Evolutionary conservation across 2,797 vertebrate genomes (phyloP).

Genomic region (Coccyzus lansbergi): DNA sequence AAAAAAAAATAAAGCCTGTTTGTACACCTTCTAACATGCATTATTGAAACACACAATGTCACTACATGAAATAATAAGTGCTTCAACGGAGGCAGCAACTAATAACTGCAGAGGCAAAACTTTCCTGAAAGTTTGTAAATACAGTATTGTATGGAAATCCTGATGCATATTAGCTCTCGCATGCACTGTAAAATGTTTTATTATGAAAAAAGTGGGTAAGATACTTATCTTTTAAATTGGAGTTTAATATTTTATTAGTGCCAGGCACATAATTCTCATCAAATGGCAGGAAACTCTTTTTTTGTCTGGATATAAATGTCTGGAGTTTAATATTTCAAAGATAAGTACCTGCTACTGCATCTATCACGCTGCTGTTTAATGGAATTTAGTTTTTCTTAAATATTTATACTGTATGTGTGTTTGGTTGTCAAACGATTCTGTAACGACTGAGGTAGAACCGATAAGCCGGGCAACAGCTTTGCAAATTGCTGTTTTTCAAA

Average conservation of each 20-base stretch:
- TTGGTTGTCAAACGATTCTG: conserved; percentile 83
- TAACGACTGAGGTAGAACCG: conserved; percentile 78
- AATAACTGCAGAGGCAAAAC: conserved; percentile 73
- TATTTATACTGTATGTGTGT: conserved; percentile 82
- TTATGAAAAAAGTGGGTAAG: conserved; percentile 86
- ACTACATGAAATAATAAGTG: conserved; percentile 72
- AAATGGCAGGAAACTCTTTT: conserved; percentile 84
- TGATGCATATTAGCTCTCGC: conserved; percentile 78
- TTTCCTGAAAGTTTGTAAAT: conserved; percentile 87
- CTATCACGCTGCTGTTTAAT: conserved; percentile 80
- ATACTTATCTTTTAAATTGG: conserved; percentile 90
- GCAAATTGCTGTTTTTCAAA: not conserved
- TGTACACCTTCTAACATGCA: conserved; percentile 73
- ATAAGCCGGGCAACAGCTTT: not conserved
- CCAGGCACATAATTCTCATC: conserved; percentile 87
- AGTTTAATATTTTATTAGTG: conserved; percentile 92
- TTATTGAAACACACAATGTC: conserved; percentile 74
- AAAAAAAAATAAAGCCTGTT: conserved; percentile 68
- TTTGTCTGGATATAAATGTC: conserved; percentile 87
- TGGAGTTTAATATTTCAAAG: conserved; percentile 86
- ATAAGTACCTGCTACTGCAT: conserved; percentile 83
- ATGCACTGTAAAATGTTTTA: conserved; percentile 83
- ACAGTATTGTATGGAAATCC: conserved; percentile 85
- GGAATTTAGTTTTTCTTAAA: conserved; percentile 86
- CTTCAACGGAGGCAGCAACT: conserved; percentile 61